Base-by-base conservation (phyloP, 1,140 invertebrate genomes). In the Gonatopus flavifemur region DNA sequence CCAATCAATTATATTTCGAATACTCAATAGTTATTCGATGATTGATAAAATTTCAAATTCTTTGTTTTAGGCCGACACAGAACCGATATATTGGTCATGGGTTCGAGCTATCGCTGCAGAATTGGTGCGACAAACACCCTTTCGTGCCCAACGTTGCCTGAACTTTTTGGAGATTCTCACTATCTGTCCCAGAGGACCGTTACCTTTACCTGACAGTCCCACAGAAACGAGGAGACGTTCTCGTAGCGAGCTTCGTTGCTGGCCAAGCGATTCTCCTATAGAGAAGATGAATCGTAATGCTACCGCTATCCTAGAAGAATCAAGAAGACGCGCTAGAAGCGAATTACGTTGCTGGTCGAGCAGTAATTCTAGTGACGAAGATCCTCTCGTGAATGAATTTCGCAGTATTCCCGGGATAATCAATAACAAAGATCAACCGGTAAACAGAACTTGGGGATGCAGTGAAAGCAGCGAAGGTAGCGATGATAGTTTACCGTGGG, bases 21-120 rank as follows among this genome's bases (percentile, higher is more conserved):
- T n/a, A n/a, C n/a, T n/a, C n/a, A n/a, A n/a, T n/a, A n/a, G n/a
- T n/a, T n/a, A n/a, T n/a, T n/a, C n/a, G n/a, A n/a, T n/a, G n/a
- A n/a, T n/a, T n/a, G n/a, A n/a, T n/a, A n/a, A n/a, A n/a, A n/a
- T n/a, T n/a, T n/a, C n/a, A n/a, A n/a, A n/a, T n/a, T n/a, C n/a
- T 47, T 33, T 22, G 8, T 22, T 13, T 66, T 72, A 86, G 84
- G 81, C 81, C 7, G 74, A 79, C 42, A 81, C 71, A 3, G 80
- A 84, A 49, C 71, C 74, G 8, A 74, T 80, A 18, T 86, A 84
- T 59, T 82, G 82, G 70, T 75, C 82, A 2, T 86, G 84, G 83
- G 82, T 84, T 13, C 80, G 82, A 49, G 80, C 82, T 1, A 79
- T 86, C 24, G 83, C 83, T 0, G 81, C 83, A 0, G 83, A 86